Evolutionary conservation across 2,113 vertebrate genomes (phyloP).

Genomic region (Corythoichthys haematopterus): DNA sequence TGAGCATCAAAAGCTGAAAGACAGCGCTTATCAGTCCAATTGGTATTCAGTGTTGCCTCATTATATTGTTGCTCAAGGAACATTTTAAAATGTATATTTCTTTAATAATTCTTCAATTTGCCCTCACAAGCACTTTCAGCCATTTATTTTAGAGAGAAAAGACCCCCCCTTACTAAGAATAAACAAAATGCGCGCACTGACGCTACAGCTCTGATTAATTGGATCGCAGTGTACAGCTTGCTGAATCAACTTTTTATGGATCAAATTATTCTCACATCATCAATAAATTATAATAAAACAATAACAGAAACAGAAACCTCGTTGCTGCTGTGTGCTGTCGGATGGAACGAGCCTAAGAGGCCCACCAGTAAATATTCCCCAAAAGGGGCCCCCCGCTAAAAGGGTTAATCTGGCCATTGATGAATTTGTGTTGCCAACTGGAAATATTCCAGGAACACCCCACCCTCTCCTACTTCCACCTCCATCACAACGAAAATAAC

Average conservation of each 20-base stretch:
- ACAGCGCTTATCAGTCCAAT: not conserved
- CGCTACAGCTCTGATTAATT: too few relatives aligned
- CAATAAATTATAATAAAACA: not conserved
- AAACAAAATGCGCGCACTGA: too few relatives aligned
- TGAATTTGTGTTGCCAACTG: conserved; percentile 5
- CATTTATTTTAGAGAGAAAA: too few relatives aligned
- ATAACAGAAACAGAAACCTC: not conserved
- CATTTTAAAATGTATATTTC: too few relatives aligned
- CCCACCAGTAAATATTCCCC: not conserved
- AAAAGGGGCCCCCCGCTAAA: not conserved
- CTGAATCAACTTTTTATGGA: not conserved
- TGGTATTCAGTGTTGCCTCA: too few relatives aligned
- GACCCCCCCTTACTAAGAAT: too few relatives aligned
- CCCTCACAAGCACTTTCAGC: too few relatives aligned
- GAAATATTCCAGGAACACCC: conserved; percentile 4
- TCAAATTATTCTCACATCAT: not conserved
- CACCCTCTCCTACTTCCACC: not conserved
- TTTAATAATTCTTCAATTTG: too few relatives aligned
- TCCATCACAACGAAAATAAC: not conserved
- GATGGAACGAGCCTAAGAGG: not conserved
- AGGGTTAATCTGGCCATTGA: conserved; percentile 9
- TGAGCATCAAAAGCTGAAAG: not conserved
- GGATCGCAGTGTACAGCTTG: not conserved
- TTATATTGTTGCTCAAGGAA: too few relatives aligned
- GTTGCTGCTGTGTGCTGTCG: not conserved